Evolutionary conservation across 1,140 invertebrate species (phyloP), one percentile per base, ranked within the genome.

Genomic region (Cyphomyrmex costatus): DNA sequence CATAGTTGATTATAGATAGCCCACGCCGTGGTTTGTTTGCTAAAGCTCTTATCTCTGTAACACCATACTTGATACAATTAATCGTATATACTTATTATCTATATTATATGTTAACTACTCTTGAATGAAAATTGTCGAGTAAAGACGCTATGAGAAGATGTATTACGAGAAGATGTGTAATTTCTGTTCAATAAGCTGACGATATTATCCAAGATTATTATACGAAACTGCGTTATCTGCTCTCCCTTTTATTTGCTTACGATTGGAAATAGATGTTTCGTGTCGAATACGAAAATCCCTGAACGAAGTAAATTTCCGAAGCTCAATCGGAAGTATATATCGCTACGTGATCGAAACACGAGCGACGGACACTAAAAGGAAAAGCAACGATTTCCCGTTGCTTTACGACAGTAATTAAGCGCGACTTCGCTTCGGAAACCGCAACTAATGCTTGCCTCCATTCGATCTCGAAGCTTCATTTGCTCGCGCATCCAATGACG

Each of bases 371-470:
- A 33, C 63, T 42, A 77, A 78, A 90, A 88, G 68, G 79, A 85
- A 89, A n/a, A 51, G 73, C 49, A 24, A 83, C 86, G 85, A 63
- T 86, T 87, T 61, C 51, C 65, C 73, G 83, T 30, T 85, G 78
- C 80, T 91, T 85, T 88, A 90, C 86, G 61, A 66, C 24, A 53
- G 86, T 85, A 91, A 92, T 91, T 91, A 91, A 91, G 88, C 60
- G 68, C 56, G 86, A 83, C 65, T 77, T 68, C 85, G 80, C 87
- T 70, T 78, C 68, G 65, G 83, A 80, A 88, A 92, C 90, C 90
- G 90, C 91, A 91, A 91, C 91, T 88, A 88, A 91, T 91, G 89
- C 88, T 71, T 61, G 84, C 78, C 21, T 74, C 24, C 53, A n/a
- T 58, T 60, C 87, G 87, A 89, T 86, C 86, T 53, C 71, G 36